Conservation (phyloP, 2,888 invertebrate species). For the Tetranychus piercei region DNA sequence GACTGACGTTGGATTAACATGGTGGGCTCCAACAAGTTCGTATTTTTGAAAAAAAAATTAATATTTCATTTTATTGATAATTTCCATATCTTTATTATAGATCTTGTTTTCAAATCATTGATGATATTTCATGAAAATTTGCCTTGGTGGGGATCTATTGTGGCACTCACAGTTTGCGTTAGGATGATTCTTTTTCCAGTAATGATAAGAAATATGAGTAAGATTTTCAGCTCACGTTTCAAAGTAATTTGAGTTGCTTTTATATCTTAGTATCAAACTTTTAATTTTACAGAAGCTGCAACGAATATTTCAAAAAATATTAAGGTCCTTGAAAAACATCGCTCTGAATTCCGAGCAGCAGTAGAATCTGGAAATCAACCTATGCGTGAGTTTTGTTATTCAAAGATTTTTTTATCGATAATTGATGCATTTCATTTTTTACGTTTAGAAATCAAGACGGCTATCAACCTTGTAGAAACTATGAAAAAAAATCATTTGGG, state of each 20-base stretch:
- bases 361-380: background rate
- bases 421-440: background rate
- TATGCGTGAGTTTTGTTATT: background rate
- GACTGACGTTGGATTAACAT: conserved; percentile 8
- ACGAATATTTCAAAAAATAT: background rate
- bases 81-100: conserved; percentile 4
- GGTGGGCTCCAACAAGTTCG: conserved; percentile 7
- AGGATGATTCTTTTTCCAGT: conserved; percentile 63
- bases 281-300: background rate
- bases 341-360: background rate
- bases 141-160: conserved; percentile 85
- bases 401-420: background rate
- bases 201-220: conserved; percentile 42
- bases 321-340: background rate
- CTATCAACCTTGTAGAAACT: background rate
- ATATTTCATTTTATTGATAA: background rate
- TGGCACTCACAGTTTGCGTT: conserved; percentile 57
- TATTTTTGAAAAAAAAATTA: background rate
- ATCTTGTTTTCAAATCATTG: conserved; percentile 15
- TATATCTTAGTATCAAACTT: background rate
- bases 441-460: background rate
- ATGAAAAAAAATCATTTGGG: background rate
- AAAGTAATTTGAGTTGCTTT: background rate
- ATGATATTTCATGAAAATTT: conserved; percentile 38
- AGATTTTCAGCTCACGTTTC: background rate